These are phyloP conservation scores for Ambastaia sidthimunki DNA, from an alignment of 2,797 vertebrate species.

Conservation along the genomic window DNA sequence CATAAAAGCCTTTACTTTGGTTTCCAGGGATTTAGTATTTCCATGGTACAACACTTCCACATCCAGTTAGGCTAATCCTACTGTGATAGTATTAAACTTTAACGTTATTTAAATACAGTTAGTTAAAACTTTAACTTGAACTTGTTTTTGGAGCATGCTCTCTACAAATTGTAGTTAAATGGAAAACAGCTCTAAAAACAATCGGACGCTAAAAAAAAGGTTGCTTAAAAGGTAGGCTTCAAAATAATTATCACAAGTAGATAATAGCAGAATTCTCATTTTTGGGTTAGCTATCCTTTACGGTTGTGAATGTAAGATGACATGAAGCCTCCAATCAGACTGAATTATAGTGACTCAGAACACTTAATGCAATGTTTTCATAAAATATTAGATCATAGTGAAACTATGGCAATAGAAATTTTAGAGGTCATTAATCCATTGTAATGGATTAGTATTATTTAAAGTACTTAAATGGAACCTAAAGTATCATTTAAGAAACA, in stretches of 20 bases:
- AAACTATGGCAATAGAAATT: not conserved
- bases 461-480: too few relatives aligned
- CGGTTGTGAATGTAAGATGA: conserved; percentile 8
- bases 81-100: not conserved
- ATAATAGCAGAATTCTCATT: not conserved
- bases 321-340: conserved; percentile 33
- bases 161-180: too few relatives aligned
- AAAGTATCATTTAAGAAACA: not conserved
- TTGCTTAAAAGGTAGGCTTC: too few relatives aligned
- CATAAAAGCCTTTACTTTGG: not conserved
- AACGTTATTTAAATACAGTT: too few relatives aligned
- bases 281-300: not conserved
- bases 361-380: conserved; percentile 8
- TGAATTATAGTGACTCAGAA: conserved; percentile 50
- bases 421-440: not conserved
- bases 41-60: not conserved
- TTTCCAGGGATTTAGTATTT: conserved; percentile 11
- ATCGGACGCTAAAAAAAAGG: too few relatives aligned
- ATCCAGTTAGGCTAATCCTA: not conserved
- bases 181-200: too few relatives aligned
- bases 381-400: not conserved
- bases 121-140: too few relatives aligned
- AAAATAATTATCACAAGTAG: not conserved
- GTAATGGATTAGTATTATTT: not conserved
- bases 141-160: too few relatives aligned